These are phyloP conservation scores for Dryobota labecula DNA, from an alignment of 2,888 invertebrate species.

Conservation along the genomic window DNA sequence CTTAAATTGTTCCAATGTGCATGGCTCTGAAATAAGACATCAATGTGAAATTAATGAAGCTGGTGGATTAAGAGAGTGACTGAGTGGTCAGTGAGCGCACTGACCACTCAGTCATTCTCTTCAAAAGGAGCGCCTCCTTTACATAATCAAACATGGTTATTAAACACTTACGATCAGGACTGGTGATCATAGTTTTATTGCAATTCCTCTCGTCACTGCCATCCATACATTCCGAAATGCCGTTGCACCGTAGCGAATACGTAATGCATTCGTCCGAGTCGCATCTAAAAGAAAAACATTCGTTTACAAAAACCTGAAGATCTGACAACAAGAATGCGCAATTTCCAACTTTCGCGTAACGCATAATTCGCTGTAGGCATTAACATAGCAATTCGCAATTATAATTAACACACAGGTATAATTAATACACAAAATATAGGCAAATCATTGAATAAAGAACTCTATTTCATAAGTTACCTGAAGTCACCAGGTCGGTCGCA, in stretches of 20 bases:
- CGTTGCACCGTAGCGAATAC: slow-evolving; percentile 89
- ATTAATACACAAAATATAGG: background rate
- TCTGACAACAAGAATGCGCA: background rate
- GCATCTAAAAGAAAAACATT: slow-evolving; percentile 80
- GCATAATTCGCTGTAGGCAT: slow-evolving; percentile 54
- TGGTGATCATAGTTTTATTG: slow-evolving; percentile 80
- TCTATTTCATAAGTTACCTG: slow-evolving; percentile 77
- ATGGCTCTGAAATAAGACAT: slow-evolving; percentile 36
- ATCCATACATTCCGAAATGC: slow-evolving; percentile 90
- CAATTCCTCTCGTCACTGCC: slow-evolving; percentile 90
- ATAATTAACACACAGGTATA: slow-evolving; percentile 12
- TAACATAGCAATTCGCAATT: slow-evolving; percentile 46
- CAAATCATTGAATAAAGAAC: slow-evolving; percentile 11
- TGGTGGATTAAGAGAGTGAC: too few relatives aligned
- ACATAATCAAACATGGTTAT: background rate
- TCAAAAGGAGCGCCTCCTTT: too few relatives aligned
- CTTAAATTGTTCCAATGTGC: slow-evolving; percentile 71
- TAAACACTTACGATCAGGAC: slow-evolving; percentile 68
- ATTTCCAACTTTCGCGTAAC: slow-evolving; percentile 31
- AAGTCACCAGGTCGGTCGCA: slow-evolving; percentile 82
- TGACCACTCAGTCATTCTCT: too few relatives aligned
- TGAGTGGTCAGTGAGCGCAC: too few relatives aligned
- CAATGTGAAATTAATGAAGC: background rate
- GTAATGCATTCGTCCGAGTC: slow-evolving; percentile 87
- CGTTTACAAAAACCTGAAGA: slow-evolving; percentile 41